phyloP scores from a whole-genome alignment of 1,140 invertebrate species.

The Philaenus spumarius region DNA sequence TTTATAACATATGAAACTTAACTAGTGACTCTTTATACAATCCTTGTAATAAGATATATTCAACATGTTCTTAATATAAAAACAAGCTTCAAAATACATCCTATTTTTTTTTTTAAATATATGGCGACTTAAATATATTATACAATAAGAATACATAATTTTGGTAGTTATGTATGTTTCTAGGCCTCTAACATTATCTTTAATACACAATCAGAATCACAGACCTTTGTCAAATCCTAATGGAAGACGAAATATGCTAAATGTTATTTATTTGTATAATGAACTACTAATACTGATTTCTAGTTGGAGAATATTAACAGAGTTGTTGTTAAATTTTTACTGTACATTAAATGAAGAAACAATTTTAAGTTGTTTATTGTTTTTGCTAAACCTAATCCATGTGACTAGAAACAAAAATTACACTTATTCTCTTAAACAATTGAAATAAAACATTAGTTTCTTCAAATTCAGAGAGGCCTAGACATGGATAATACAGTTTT shows the following conservation, averaged over 20 bases:
- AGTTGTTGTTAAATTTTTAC: not conserved
- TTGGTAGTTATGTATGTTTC: not conserved
- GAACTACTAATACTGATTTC: not conserved
- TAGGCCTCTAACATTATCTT: not conserved
- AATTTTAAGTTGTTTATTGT: not conserved
- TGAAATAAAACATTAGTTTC: not conserved
- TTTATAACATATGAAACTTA: slow-evolving; percentile 3
- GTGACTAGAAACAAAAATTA: not conserved
- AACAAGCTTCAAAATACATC: slow-evolving; percentile 8
- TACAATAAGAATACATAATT: not conserved
- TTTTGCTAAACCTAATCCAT: not conserved
- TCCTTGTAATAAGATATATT: slow-evolving; percentile 2
- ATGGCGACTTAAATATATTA: slow-evolving; percentile 6
- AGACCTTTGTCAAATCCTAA: slow-evolving; percentile 5
- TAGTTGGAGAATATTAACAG: not conserved
- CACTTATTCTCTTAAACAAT: not conserved
- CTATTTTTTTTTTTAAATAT: not conserved
- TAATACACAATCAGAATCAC: slow-evolving; percentile 8
- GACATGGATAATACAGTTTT: too few species aligned
- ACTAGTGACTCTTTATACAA: slow-evolving; percentile 11
- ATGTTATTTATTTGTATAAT: slow-evolving; percentile 1
- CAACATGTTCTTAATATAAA: slow-evolving; percentile 14
- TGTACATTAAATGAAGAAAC: not conserved
- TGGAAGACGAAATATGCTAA: slow-evolving; percentile 11
- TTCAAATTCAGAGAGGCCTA: too few species aligned